These are phyloP conservation scores for Xanthostigma xanthostigma DNA, from an alignment of 2,888 invertebrate genomes.

Conservation along the genomic window DNA sequence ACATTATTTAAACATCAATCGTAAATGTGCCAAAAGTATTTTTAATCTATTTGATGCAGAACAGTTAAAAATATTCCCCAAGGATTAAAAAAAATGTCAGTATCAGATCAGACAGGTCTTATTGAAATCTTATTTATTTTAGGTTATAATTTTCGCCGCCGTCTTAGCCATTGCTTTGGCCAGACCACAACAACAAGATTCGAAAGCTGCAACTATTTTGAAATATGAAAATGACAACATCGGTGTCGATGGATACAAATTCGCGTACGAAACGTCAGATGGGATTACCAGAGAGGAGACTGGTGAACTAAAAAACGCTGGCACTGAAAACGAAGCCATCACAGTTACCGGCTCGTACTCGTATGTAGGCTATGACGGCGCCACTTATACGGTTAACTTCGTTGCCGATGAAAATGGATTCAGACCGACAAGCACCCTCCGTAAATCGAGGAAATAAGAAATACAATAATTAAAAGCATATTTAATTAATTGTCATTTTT, in stretches of 20 bases:
- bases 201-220: conserved; percentile 34
- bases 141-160: conserved; percentile 6
- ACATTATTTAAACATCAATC: too few species aligned
- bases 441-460: too few species aligned
- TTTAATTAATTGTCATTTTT: too few species aligned
- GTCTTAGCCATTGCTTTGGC: conserved; percentile 5
- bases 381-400: conserved; percentile 30
- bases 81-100: neutral
- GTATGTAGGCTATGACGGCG: conserved; percentile 34
- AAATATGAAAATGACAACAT: conserved; percentile 36
- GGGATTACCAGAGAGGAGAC: conserved; percentile 19
- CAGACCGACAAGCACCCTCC: neutral
- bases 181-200: conserved; percentile 24
- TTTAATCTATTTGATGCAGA: neutral
- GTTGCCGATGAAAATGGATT: conserved; percentile 30
- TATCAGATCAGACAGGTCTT: neutral
- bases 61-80: neutral
- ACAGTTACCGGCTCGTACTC: conserved; percentile 33
- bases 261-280: conserved; percentile 19
- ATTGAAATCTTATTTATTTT: neutral
- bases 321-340: conserved; percentile 15
- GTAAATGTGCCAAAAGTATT: neutral
- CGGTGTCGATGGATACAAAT: conserved; percentile 16
- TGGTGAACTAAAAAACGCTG: conserved; percentile 16
- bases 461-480: too few species aligned